Evolutionary conservation across 2,113 vertebrate species (phyloP).

Genomic region (Nothoprocta perdicaria): DNA sequence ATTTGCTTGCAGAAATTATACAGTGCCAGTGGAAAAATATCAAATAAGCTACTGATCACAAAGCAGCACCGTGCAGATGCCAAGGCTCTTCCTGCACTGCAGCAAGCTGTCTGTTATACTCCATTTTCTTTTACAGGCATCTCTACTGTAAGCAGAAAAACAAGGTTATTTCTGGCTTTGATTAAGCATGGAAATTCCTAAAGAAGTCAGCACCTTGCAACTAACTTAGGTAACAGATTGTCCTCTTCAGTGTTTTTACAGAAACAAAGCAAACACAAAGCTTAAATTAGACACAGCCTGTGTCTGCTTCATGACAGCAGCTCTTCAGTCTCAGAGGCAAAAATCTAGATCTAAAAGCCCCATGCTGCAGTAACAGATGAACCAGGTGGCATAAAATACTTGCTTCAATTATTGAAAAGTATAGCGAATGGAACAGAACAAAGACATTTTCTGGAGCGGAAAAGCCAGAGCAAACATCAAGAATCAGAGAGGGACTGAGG

Average conservation of each 20-base stretch:
- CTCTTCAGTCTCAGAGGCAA: accelerated
- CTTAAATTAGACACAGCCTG: neutral
- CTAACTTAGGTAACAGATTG: neutral
- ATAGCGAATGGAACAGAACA: accelerated
- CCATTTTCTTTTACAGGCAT: neutral
- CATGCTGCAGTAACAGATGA: neutral
- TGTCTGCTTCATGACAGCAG: neutral
- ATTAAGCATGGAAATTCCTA: neutral
- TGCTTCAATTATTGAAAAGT: neutral
- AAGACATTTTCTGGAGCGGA: neutral
- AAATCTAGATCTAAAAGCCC: neutral
- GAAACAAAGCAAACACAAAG: neutral
- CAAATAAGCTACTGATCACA: neutral
- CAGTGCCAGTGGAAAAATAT: neutral
- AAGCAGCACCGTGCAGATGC: neutral
- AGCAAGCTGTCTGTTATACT: neutral
- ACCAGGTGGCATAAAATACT: neutral
- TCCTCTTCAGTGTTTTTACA: neutral
- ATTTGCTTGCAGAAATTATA: neutral
- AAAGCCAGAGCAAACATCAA: neutral
- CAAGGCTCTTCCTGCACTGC: neutral
- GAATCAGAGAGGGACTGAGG: neutral
- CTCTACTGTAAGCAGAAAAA: neutral
- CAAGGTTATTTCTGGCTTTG: neutral
- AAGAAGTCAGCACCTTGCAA: neutral